phyloP scores from a whole-genome alignment of 92 coral and sea anemone species.

The Phymanthus crucifer region DNA sequence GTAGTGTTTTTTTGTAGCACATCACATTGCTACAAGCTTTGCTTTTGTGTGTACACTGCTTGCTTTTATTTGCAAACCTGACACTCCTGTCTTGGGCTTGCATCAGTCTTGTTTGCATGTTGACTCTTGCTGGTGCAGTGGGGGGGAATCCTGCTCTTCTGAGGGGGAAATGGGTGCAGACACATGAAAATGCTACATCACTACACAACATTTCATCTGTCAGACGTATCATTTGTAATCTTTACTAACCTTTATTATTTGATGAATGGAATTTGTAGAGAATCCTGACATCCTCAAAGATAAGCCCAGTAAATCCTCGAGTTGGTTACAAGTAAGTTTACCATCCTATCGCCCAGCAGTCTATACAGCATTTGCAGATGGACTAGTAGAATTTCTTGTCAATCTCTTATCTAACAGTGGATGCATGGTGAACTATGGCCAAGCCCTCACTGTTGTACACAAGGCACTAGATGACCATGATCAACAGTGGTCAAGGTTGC shows the following conservation, averaged over 20 bases:
- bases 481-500: neutral
- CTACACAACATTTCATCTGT: no score
- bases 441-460: constrained; percentile 38
- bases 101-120: no score
- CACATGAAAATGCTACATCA: no score
- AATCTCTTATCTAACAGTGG: constrained; percentile 64
- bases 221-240: no score
- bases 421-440: constrained; percentile 20
- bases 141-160: no score
- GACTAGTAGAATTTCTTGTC: constrained; percentile 63
- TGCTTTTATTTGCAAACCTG: no score
- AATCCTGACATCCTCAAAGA: constrained; percentile 1
- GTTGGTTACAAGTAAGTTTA: constrained; percentile 49
- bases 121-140: no score
- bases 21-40: no score
- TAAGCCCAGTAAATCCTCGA: constrained; percentile 4
- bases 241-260: neutral
- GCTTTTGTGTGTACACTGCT: no score
- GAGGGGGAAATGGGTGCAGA: no score
- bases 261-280: neutral
- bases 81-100: no score
- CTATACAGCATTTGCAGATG: constrained; percentile 64
- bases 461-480: constrained; percentile 28
- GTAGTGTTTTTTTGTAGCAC: no score
- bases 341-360: constrained; percentile 62